Base-by-base conservation (phyloP, 2,888 invertebrate species). In the Chrysodeixis includens region DNA sequence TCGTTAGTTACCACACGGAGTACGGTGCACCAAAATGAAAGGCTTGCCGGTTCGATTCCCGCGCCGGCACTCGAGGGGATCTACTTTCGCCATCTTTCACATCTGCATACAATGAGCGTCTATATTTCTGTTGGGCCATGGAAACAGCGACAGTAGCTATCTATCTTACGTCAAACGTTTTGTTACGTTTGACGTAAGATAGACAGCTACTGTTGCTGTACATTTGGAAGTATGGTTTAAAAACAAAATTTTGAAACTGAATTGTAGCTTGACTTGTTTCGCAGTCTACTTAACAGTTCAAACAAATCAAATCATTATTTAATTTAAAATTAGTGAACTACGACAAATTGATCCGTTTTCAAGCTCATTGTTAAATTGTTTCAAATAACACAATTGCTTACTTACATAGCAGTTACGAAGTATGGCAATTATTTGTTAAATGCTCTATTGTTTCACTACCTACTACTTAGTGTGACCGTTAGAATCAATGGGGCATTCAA, bases 71-170 rank as follows among this genome's bases (percentile, higher is more conserved):
- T 69, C 69, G 75, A 72, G 82, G 85, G 86, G 85, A 84, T 84
- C 86, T 83, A 90, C 93, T 94, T 94, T 94, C 94, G 92, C 93
- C 90, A 88, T 90, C 87, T 85, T 86, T 87, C 88, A 83, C 87
- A 93, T 93, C 92, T 92, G 87, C 92, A 93, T 93, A 94, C 93
- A 94, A 94, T 93, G 86, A 82, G 69, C 74, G 73, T 59, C 62
- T 74, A 74, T 66, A 76, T 80, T 81, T 78, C 68, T 59, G 60
- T 69, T 10, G 73, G 82, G 84, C 83, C 78, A 85, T 73, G 66
- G 76, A 80, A 83, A 40, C 18, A 3, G 83, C 80, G 81, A 56
- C 68, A 62, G 12, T 26, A 26, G 26, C 26, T 26, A 26, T 26
- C 6, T 26, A 26, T n/a, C n/a, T n/a, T n/a, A n/a, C n/a, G n/a